Conservation (phyloP, 2,888 invertebrate species). For the Darwinula stevensoni region DNA sequence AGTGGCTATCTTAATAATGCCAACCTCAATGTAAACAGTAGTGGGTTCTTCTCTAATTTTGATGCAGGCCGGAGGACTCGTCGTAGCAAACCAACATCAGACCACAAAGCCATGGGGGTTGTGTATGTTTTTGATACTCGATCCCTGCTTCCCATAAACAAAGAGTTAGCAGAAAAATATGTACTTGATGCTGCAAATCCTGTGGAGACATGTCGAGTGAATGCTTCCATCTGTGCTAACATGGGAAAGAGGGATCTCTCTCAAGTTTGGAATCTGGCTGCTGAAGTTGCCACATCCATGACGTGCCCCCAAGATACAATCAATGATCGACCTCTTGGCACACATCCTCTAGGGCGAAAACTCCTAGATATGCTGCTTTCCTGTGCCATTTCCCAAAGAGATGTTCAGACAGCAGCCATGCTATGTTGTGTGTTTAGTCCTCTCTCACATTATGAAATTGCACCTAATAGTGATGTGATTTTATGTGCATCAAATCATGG, state of each 20-base stretch:
- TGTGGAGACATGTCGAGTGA: constrained; percentile 42
- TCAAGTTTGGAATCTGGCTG: constrained; percentile 61
- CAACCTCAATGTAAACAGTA: too few species aligned
- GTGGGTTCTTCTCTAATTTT: constrained; percentile 1
- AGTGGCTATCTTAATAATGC: too few species aligned
- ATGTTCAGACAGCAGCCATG: constrained; percentile 83
- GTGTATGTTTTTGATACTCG: not conserved
- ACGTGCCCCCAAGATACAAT: not conserved
- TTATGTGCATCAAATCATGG: too few species aligned
- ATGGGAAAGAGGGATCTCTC: constrained; percentile 46
- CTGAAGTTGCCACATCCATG: constrained; percentile 24
- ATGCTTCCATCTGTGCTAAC: constrained; percentile 39
- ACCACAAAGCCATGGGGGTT: not conserved
- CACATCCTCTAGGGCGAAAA: constrained; percentile 61
- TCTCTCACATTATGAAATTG: too few species aligned
- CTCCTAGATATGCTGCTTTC: constrained; percentile 30
- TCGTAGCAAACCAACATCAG: too few species aligned
- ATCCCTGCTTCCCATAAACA: constrained; percentile 29
- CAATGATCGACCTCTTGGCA: too few species aligned
- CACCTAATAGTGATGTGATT: too few species aligned
- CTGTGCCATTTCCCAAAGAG: constrained; percentile 22
- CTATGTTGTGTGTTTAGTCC: constrained; percentile 53
- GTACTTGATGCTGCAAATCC: constrained; percentile 16
- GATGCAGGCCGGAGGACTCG: too few species aligned
- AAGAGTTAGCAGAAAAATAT: constrained; percentile 53